Conservation (phyloP, 2,888 invertebrate genomes). For the Callosobruchus maculatus region DNA sequence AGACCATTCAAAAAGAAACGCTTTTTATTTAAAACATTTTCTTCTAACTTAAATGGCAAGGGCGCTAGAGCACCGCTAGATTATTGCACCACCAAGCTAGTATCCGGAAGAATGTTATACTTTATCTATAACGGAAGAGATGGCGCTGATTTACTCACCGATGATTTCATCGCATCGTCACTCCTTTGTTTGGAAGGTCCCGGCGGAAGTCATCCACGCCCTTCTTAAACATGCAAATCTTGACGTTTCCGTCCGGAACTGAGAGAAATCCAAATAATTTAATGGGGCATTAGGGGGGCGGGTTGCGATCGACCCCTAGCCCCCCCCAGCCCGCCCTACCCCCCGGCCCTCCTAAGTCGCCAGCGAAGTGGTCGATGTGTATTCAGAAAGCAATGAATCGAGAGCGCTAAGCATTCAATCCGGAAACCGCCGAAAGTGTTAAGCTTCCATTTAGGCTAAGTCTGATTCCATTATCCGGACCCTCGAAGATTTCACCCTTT, state of each 20-base stretch:
- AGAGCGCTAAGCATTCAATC: slow-evolving; percentile 47
- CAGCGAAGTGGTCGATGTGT: slow-evolving; percentile 40
- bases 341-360: neutral
- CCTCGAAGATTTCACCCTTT: slow-evolving; percentile 46
- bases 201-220: neutral
- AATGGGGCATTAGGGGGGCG: slow-evolving; percentile 42
- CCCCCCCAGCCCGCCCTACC: too few species aligned
- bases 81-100: too few species aligned
- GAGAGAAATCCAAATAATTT: slow-evolving; percentile 44
- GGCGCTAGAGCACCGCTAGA: too few species aligned
- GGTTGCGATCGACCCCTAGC: slow-evolving; percentile 23
- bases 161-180: neutral
- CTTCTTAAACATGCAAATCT: neutral
- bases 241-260: neutral
- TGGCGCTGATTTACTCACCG: neutral
- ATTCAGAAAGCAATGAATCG: slow-evolving; percentile 46
- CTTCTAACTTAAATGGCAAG: too few species aligned
- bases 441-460: slow-evolving; percentile 51
- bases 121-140: too few species aligned
- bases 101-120: too few species aligned
- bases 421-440: slow-evolving; percentile 50
- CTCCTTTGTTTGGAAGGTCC: neutral
- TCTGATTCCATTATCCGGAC: slow-evolving; percentile 51
- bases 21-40: too few species aligned
- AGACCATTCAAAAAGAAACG: too few species aligned